Percentiles rank a stretch among this genome's conserved stretches.
Evolutionary conservation across 2,113 vertebrate genomes (phyloP).

Genomic region (Egretta garzetta): DNA sequence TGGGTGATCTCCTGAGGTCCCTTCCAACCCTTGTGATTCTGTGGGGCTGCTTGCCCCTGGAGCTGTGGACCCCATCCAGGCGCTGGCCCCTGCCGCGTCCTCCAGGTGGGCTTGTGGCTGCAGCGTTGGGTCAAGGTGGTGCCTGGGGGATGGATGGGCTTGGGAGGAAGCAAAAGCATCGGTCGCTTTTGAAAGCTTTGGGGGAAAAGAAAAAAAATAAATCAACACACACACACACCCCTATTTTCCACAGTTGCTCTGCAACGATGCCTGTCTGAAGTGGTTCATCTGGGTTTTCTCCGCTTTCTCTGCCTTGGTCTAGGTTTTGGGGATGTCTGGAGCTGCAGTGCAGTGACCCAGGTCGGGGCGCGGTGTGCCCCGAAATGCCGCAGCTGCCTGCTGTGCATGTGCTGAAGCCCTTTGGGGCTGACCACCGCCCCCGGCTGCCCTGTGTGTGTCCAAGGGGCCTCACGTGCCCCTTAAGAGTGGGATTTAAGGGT

Average conservation of each 20-base stretch:
- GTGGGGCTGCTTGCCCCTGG: not conserved
- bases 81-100: not conserved
- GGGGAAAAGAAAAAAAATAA: no score
- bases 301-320: rapidly evolving
- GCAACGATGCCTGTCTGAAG: not conserved
- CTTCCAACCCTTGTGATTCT: no score
- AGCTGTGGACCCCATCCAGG: not conserved
- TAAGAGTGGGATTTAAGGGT: not conserved
- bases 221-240: no score
- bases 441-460: rapidly evolving
- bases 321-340: not conserved
- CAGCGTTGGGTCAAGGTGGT: no score
- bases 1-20: no score
- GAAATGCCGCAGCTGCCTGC: rapidly evolving
- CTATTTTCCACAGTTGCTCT: not conserved
- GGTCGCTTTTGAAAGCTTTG: rapidly evolving
- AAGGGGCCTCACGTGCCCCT: not conserved
- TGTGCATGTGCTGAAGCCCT: not conserved
- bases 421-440: not conserved
- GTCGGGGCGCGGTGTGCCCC: rapidly evolving
- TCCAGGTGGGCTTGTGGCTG: not conserved
- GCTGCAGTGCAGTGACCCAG: not conserved
- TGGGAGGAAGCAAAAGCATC: not conserved
- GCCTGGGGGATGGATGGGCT: not conserved
- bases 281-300: not conserved